Base-by-base conservation (phyloP, 2,113 vertebrate species). In the Tichodroma muraria region DNA sequence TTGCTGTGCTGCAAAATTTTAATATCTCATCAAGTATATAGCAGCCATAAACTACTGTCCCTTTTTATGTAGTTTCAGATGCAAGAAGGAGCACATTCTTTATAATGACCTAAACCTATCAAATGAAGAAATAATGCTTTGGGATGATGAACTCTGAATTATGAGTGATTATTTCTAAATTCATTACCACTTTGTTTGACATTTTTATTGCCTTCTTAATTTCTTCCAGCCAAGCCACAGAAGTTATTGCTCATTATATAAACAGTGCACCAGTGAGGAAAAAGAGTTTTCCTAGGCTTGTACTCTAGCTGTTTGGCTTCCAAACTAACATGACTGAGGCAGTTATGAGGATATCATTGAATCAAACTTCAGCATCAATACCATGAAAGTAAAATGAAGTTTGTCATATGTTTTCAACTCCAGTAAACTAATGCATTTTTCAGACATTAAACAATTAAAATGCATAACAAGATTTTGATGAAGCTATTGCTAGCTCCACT, bases 151-250 rank as follows among this genome's bases (percentile, higher is more conserved):
- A 94, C 86, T 95, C 89, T 97, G 96, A 97, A 97, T 97, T 96
- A 95, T 42, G 33, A 94, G 68, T 84, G 80, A 97, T 96, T 97
- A 95, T 96, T 97, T 97, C 85, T 95, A 95, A 96, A 96, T 97
- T 97, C 80, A 95, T 79, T 88, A 72, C 72, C 96, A 95, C 68
- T 97, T 96, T 75, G 53, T 88, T 64, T 95, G 94, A 86, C 80
- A 90, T 96, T 96, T 98, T 97, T 97, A 95, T 80, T 96, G 53
- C 79, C 33, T 59, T 76, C 63, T 94, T 96, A 97, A 97, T 97
- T 96, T 97, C 78, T 96, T 96, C 70, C 49, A 89, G 42, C 52
- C 79, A 97, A 96, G 77, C 52, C 42, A 77, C 35, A 93, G 70
- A 88, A 94, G 79, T 90, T 95, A 93, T 96, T 94, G 95, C 33